These are phyloP conservation scores for Fragum sueziense DNA, from an alignment of 2,888 invertebrate genomes.

Conservation along the genomic window DNA sequence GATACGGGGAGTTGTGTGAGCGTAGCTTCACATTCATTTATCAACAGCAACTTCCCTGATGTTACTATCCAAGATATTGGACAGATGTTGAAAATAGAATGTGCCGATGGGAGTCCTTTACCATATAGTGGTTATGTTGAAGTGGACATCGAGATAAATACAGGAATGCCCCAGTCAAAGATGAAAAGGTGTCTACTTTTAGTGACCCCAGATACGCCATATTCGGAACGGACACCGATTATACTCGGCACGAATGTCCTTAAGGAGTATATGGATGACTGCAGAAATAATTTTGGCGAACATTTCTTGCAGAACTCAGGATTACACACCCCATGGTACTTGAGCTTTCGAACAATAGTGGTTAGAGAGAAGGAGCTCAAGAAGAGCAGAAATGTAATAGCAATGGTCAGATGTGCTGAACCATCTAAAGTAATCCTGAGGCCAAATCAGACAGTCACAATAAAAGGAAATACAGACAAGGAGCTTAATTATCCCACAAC, in stretches of 20 bases:
- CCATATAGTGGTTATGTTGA: constrained; percentile 12
- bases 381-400: constrained; percentile 23
- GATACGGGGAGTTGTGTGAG: neutral
- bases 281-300: constrained; percentile 16
- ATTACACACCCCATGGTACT: constrained; percentile 26
- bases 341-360: constrained; percentile 7
- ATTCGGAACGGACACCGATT: constrained; percentile 8
- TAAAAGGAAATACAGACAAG: constrained; percentile 24
- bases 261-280: constrained; percentile 20
- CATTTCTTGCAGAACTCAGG: constrained; percentile 21
- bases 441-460: constrained; percentile 10
- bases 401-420: constrained; percentile 25
- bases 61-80: neutral
- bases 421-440: constrained; percentile 5
- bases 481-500: constrained; percentile 28
- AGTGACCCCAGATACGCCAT: constrained; percentile 19
- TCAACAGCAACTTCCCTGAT: neutral
- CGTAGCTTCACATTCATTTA: neutral
- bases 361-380: constrained; percentile 27
- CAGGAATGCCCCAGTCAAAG: constrained; percentile 15
- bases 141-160: neutral
- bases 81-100: neutral
- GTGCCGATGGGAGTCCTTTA: constrained; percentile 16
- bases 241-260: constrained; percentile 31
- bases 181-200: constrained; percentile 20